phyloP scores from a whole-genome alignment of 2,113 vertebrate species.

The Rhipidura dahli region DNA sequence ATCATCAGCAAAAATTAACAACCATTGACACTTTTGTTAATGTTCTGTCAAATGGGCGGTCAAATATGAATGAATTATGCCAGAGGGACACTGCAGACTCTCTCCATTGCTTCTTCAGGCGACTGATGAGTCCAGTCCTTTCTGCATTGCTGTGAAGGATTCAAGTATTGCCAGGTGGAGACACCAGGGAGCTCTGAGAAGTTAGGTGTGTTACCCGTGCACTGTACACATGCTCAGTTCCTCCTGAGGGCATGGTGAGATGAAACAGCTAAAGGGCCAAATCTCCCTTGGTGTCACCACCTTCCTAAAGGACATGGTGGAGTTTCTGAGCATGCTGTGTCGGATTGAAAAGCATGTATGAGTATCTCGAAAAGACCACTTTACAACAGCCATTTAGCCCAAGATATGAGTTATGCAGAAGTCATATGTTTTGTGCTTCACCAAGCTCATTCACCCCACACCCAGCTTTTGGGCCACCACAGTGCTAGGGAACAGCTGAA shows the following conservation, averaged over 20 bases:
- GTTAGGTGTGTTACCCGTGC: not conserved
- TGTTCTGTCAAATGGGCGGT: not conserved
- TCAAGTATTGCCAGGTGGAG: not conserved
- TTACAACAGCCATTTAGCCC: not conserved
- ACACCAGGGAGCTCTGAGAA: not conserved
- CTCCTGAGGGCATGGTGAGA: not conserved
- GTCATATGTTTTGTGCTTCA: not conserved
- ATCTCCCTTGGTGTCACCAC: not conserved
- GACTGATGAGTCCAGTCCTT: not conserved
- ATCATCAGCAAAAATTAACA: not conserved
- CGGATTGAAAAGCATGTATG: accelerated
- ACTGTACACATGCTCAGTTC: not conserved
- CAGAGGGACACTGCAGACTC: not conserved
- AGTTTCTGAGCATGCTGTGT: not conserved
- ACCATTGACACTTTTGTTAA: not conserved
- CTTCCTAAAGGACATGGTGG: not conserved
- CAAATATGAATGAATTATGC: not conserved
- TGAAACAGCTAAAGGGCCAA: not conserved
- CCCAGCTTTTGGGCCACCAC: not conserved
- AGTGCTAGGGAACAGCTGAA: not conserved
- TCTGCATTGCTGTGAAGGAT: not conserved
- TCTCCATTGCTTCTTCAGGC: not conserved
- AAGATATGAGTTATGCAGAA: not conserved
- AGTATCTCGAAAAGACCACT: accelerated
- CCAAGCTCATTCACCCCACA: not conserved